A percentile compares a stretch with the other conserved stretches of the same genome.
Evolutionary conservation across 2,113 vertebrate genomes (phyloP).

Genomic region (Numenius arquata): DNA sequence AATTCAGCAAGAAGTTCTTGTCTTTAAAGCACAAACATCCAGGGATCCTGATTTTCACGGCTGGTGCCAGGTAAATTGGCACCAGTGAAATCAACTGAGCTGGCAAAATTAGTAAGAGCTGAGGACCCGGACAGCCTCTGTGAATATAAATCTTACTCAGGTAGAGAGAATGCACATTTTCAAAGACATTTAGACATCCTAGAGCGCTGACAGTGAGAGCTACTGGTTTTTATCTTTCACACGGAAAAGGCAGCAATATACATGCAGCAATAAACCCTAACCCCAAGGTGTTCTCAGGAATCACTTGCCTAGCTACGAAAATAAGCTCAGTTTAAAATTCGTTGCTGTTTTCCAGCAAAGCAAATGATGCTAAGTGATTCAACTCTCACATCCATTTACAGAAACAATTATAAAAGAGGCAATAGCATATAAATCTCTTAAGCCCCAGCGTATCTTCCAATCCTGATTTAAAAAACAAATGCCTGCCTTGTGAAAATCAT

Average conservation of each 20-base stretch:
- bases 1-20: not conserved
- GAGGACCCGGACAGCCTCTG: not conserved
- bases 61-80: not conserved
- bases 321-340: not conserved
- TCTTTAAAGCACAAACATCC: not conserved
- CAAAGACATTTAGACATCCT: not conserved
- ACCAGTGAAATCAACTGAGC: not conserved
- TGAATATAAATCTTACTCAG: not conserved
- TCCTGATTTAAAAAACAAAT: constrained; percentile 52
- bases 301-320: not conserved
- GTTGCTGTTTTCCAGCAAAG: not conserved
- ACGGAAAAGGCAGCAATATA: not conserved
- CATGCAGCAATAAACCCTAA: not conserved
- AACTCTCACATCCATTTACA: constrained; percentile 33
- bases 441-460: constrained; percentile 6
- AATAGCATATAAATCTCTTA: constrained; percentile 35
- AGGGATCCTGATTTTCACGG: not conserved
- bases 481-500: constrained; percentile 47
- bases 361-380: constrained; percentile 33
- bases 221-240: not conserved
- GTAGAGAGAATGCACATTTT: not conserved
- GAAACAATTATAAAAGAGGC: constrained; percentile 37
- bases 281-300: not conserved
- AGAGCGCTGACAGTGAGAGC: not conserved
- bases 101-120: not conserved